These are phyloP conservation scores for Lepidotrigona ventralis DNA, from an alignment of 1,140 invertebrate species.

Conservation along the genomic window DNA sequence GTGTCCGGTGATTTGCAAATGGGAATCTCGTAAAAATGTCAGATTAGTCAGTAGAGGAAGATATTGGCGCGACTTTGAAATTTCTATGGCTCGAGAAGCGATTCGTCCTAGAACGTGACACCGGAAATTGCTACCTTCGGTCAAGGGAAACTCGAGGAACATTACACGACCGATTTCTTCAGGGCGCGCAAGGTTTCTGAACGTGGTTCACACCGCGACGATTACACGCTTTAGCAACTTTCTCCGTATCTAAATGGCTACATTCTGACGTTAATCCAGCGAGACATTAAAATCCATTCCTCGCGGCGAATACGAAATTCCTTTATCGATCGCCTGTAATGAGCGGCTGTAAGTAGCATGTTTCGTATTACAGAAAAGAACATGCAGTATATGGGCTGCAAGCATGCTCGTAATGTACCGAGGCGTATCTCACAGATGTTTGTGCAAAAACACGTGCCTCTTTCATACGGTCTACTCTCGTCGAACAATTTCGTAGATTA, in stretches of 20 bases:
- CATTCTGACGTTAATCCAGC: not conserved
- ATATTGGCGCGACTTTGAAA: not conserved
- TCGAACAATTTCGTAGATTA: not conserved
- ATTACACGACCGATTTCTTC: constrained; percentile 10
- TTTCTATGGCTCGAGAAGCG: not conserved
- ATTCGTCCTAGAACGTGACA: not conserved
- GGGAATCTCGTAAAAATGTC: not conserved
- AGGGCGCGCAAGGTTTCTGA: no score
- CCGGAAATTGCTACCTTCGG: not conserved
- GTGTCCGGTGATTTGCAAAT: no score
- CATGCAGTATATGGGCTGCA: not conserved
- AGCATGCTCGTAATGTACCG: not conserved
- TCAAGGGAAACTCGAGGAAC: not conserved
- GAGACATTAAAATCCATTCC: not conserved
- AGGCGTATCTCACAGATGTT: not conserved
- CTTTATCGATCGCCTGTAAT: constrained; percentile 10
- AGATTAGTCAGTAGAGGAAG: not conserved
- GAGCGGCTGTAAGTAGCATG: not conserved
- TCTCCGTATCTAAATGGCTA: not conserved
- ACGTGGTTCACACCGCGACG: not conserved
- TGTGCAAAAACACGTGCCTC: not conserved
- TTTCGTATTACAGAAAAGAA: constrained; percentile 2
- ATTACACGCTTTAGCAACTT: constrained; percentile 27
- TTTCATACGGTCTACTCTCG: not conserved
- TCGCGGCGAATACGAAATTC: not conserved